Base-by-base conservation (phyloP, 2,113 vertebrate species). In the Mastomys coucha region DNA sequence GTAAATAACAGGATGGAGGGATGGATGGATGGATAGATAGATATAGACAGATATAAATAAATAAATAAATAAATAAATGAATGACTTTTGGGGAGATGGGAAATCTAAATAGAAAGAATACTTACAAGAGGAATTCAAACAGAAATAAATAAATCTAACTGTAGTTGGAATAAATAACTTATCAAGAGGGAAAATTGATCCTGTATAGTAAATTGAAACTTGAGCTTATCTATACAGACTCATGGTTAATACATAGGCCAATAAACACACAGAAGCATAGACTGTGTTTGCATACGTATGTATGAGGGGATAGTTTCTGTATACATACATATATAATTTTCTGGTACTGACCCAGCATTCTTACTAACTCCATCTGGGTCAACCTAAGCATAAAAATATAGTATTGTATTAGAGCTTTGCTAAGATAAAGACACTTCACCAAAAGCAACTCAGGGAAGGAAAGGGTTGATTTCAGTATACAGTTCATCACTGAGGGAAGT, bases 61-160 rank as follows among this genome's bases (percentile, higher is more conserved):
- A n/a, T n/a, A n/a, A n/a, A n/a, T 4, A 73, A 22, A 73, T 42
- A 75, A 56, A 78, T 56, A 72, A 53, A 73, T 56, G 11, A 80
- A 73, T 20, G n/a, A 84, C 56, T 42, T 84, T 60, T 42, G 12
- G 58, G 24, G 85, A 24, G 13, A 13, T 9, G 31, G 20, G 5
- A 9, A 6, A 7, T 42, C 77, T 60, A 82, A 82, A 69, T 39
- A 13, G 36, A 53, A 42, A 5, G 4, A 84, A 76, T 45, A 28
- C 1, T 67, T 93, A 88, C 77, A 84, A 92, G 22, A 70, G 51
- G 33, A 95, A 86, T 77, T 56, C 28, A 92, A 94, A 96, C 24
- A 58, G 53, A 85, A 67, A 85, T 85, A 67, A 85, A 42, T 28
- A 86, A n/a, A 45, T 67, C 31, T 69, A 88, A 70, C 19, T 89